A percentile compares a stretch with the other conserved stretches of the same genome.
Evolutionary conservation across 2,888 invertebrate genomes (phyloP).

Genomic region (Sussaba pulchella): DNA sequence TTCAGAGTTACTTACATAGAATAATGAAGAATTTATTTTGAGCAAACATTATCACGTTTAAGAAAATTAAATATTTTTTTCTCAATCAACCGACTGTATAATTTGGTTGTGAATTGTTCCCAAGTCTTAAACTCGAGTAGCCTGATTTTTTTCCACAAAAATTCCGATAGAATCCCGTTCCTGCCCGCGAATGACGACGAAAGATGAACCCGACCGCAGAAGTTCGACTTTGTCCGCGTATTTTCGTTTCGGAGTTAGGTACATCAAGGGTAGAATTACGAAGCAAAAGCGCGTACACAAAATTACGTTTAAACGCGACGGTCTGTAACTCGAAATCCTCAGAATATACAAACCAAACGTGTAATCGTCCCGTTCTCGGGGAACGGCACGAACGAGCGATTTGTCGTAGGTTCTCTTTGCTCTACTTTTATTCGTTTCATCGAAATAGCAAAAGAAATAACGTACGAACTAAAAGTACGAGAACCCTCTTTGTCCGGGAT

Average conservation of each 20-base stretch:
- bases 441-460: slow-evolving; percentile 19
- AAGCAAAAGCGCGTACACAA: neutral
- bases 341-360: slow-evolving; percentile 41
- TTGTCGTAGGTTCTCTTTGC: neutral
- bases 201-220: too few relatives aligned
- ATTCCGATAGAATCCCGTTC: too few relatives aligned
- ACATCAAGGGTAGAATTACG: slow-evolving; percentile 4
- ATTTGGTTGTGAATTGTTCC: neutral
- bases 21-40: neutral
- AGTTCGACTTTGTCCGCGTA: neutral
- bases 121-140: neutral
- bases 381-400: slow-evolving; percentile 44
- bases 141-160: too few relatives aligned
- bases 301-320: neutral
- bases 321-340: slow-evolving; percentile 9
- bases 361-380: slow-evolving; percentile 41
- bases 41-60: neutral
- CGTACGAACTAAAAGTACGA: slow-evolving; percentile 25
- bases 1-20: neutral
- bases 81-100: neutral
- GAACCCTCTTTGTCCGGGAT: slow-evolving; percentile 40
- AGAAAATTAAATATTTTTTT: neutral
- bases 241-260: neutral
- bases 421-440: slow-evolving; percentile 18
- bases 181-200: too few relatives aligned